Base-by-base conservation (phyloP, 1,140 invertebrate species). In the Oryctes rhinoceros region DNA sequence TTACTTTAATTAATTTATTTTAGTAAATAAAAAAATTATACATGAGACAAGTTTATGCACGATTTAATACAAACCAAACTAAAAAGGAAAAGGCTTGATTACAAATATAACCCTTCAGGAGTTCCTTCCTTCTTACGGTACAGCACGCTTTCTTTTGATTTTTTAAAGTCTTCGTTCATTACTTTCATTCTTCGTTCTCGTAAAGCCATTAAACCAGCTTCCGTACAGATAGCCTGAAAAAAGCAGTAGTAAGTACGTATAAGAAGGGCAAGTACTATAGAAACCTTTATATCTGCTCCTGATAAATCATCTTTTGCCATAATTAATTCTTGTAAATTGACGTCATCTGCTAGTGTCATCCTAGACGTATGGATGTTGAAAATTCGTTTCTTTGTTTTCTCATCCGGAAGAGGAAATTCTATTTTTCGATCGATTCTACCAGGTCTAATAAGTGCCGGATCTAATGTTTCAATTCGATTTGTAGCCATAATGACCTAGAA, bases 291-390 rank as follows among this genome's bases (percentile, higher is more conserved):
- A 87, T 96, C 94, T 84, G 99, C 99, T 30, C 99, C 99, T 75
- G 98, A 99, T 0, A 99, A 91, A 90, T 99, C 99, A 92, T 99
- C 99, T 88, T 99, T 99, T 4, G 98, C 96, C 96, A 99, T 98
- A 78, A 99, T 98, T 37, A 99, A 92, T 87, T 99, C 99, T 81
- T 98, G 97, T 5, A 99, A 91, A 87, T 99, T 98, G 6, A 99
- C 99, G 91, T 99, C 98, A 83, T 96, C 95, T 47, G 98, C 94
- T 30, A 99, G 89, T 1, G 98, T 99, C 99, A 99, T 99, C 81
- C 96, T 92, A 11, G 95, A 96, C 0, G 99, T 99, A 87, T 99
- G 99, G 86, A 99, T 99, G 81, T 95, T 97, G 88, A 99, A 99
- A 83, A 99, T 99, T 82, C 98, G 91, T 80, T 96, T 91, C 88